Evolutionary conservation across 2,888 invertebrate species (phyloP).

Genomic region (Drosophila koepferae): DNA sequence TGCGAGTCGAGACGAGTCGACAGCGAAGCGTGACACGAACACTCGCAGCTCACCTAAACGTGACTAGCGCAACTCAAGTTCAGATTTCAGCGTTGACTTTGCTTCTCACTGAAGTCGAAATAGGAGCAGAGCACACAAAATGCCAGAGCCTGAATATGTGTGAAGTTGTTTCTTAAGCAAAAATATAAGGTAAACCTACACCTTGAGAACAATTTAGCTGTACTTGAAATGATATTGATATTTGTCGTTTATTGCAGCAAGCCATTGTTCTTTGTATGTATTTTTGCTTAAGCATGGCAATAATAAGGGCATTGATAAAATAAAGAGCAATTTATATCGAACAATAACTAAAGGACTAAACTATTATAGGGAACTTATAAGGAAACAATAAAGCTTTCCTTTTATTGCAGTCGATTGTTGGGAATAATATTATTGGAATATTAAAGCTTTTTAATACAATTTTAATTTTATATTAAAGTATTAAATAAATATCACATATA

Average conservation of each 20-base stretch:
- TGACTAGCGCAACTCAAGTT: background rate
- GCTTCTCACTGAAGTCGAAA: background rate
- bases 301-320: too few species aligned
- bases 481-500: too few species aligned
- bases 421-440: too few species aligned
- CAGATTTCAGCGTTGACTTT: background rate
- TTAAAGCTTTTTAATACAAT: too few species aligned
- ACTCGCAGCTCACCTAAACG: background rate
- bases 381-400: too few species aligned
- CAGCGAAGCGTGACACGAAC: conserved; percentile 30
- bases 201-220: background rate
- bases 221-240: background rate
- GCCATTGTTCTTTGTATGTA: too few species aligned
- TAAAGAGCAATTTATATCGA: too few species aligned
- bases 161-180: background rate
- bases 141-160: background rate
- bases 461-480: too few species aligned
- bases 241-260: background rate
- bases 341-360: too few species aligned
- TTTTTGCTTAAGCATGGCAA: background rate
- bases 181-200: background rate
- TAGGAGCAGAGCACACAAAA: background rate
- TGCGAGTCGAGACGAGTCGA: conserved; percentile 8
- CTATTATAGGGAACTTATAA: too few species aligned
- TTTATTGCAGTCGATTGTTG: too few species aligned